These are phyloP conservation scores for Pavo muticus DNA, from an alignment of 2,113 vertebrate genomes.

Conservation along the genomic window DNA sequence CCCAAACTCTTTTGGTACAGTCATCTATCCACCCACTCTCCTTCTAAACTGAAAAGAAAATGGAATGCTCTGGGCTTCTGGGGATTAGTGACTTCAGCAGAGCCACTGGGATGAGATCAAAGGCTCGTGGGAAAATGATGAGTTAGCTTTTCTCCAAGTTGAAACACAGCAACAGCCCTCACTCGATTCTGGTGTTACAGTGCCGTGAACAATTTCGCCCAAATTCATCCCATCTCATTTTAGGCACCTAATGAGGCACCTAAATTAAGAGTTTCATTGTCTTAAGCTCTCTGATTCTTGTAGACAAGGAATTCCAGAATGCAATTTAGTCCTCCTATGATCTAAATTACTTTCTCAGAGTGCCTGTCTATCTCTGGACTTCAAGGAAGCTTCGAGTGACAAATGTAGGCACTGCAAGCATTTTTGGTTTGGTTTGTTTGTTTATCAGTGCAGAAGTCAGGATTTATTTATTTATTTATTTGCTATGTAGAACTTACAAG, in stretches of 20 bases:
- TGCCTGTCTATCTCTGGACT: background rate
- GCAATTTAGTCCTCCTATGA: background rate
- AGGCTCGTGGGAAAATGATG: constrained; percentile 11
- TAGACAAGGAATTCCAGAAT: background rate
- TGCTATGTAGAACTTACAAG: background rate
- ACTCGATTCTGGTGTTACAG: background rate
- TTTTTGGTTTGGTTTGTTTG: background rate
- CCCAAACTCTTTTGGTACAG: background rate
- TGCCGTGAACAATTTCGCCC: background rate
- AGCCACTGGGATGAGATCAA: constrained; percentile 28
- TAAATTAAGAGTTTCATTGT: background rate
- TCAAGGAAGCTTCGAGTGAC: background rate
- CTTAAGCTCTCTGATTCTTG: background rate
- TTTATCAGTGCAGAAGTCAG: background rate
- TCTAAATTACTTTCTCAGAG: background rate
- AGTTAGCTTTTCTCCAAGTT: background rate
- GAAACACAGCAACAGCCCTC: background rate
- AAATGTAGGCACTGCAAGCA: background rate
- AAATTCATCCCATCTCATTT: background rate
- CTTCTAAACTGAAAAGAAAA: constrained; percentile 18
- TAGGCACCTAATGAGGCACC: background rate
- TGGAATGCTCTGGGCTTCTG: constrained; percentile 9
- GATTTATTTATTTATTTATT: background rate
- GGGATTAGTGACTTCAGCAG: constrained; percentile 30
- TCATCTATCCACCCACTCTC: background rate